Evolutionary conservation across 2,113 vertebrate genomes (phyloP).

Genomic region (Nannobrachium achirus): DNA sequence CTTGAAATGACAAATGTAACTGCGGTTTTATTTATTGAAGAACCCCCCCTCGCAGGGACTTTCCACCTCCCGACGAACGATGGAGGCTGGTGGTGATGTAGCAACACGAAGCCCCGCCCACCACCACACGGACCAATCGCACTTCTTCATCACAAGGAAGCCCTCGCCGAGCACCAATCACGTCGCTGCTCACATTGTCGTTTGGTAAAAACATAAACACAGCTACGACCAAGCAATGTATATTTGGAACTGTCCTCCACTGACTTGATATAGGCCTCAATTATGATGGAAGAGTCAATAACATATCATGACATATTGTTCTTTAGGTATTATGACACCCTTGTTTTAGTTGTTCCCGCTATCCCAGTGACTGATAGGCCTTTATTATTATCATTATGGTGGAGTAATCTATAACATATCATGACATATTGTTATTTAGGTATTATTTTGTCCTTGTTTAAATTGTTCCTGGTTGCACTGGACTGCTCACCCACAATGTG

Average conservation of each 20-base stretch:
- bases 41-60: constrained; percentile 61
- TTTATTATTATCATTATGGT: neutral
- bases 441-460: neutral
- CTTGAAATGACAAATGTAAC: constrained; percentile 17
- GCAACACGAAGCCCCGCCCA: constrained; percentile 57
- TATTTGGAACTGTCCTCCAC: neutral
- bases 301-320: neutral
- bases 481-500: constrained; percentile 7
- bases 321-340: neutral
- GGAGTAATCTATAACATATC: neutral
- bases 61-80: constrained; percentile 65
- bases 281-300: neutral
- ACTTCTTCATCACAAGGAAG: neutral
- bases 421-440: neutral
- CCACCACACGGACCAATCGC: constrained; percentile 42
- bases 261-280: neutral
- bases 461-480: constrained; percentile 6
- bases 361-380: neutral
- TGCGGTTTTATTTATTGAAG: neutral
- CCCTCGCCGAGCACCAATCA: constrained; percentile 49
- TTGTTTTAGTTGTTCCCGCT: neutral
- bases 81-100: constrained; percentile 64
- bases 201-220: constrained; percentile 66
- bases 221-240: constrained; percentile 18
- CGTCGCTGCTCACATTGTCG: constrained; percentile 31